phyloP scores from a whole-genome alignment of 2,113 vertebrate species.

The Ahaetulla prasina region DNA sequence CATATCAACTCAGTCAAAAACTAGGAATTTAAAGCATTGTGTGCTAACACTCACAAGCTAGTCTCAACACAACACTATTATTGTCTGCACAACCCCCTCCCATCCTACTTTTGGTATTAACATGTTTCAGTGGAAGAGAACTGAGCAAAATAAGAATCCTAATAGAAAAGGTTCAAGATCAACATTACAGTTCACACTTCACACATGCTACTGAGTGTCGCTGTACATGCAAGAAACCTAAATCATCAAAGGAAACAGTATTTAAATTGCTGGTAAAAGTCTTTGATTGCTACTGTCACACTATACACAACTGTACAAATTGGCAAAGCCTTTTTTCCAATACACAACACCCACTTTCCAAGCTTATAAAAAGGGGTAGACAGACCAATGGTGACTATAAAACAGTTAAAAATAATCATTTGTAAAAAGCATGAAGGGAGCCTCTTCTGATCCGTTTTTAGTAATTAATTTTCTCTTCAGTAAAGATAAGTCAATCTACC shows the following conservation, averaged over 20 bases:
- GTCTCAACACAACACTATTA: conserved; percentile 15
- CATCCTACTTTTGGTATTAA: conserved; percentile 11
- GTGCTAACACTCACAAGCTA: conserved; percentile 36
- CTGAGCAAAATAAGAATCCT: conserved; percentile 49
- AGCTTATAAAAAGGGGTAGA: conserved; percentile 71
- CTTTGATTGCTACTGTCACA: conserved; percentile 65
- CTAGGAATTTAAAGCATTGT: conserved; percentile 50
- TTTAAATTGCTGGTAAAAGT: conserved; percentile 68
- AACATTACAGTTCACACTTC: conserved; percentile 31
- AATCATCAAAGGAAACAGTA: conserved; percentile 35
- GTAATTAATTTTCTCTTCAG: conserved; percentile 65
- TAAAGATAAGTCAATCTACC: conserved; percentile 48
- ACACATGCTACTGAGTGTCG: conserved; percentile 51
- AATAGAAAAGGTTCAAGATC: conserved; percentile 54
- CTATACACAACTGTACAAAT: conserved; percentile 53
- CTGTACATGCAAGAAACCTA: conserved; percentile 56
- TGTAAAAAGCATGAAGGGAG: conserved; percentile 71
- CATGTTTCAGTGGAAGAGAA: conserved; percentile 51
- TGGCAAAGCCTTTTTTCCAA: conserved; percentile 56
- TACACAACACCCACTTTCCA: conserved; percentile 65
- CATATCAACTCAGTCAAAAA: conserved; percentile 44
- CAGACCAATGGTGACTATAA: conserved; percentile 71
- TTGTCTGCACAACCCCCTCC: conserved; percentile 4
- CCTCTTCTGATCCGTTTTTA: conserved; percentile 64
- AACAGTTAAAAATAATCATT: conserved; percentile 73